These are phyloP conservation scores for Limulus polyphemus DNA, from an alignment of 2,888 invertebrate species.

Conservation along the genomic window DNA sequence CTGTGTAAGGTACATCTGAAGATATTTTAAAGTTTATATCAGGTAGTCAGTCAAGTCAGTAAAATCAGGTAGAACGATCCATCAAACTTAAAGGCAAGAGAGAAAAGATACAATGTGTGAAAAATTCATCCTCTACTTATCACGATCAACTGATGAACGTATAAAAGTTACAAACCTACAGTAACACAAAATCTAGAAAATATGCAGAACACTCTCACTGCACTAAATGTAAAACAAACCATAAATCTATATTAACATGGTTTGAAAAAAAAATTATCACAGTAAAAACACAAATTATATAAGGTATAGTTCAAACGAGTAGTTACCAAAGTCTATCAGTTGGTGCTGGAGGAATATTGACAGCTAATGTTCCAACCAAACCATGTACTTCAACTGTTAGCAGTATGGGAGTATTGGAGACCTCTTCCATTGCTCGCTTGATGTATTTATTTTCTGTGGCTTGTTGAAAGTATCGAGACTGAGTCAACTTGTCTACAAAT, in stretches of 20 bases:
- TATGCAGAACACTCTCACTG: not conserved
- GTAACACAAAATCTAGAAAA: not conserved
- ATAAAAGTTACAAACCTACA: too few relatives aligned
- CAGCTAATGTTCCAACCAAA: constrained; percentile 61
- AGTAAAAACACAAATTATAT: not conserved
- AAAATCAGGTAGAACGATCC: too few relatives aligned
- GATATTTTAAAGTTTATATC: too few relatives aligned
- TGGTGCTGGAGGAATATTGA: constrained; percentile 61
- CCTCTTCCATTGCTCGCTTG: constrained; percentile 74
- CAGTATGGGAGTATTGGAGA: constrained; percentile 75
- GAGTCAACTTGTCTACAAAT: constrained; percentile 71
- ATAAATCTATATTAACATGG: not conserved
- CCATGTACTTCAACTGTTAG: constrained; percentile 70
- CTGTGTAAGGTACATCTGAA: too few relatives aligned
- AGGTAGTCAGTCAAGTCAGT: too few relatives aligned
- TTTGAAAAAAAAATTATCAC: too few relatives aligned
- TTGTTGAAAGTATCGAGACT: constrained; percentile 73
- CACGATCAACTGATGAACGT: too few relatives aligned
- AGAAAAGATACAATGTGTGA: too few relatives aligned
- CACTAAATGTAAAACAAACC: not conserved
- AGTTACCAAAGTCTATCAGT: constrained; percentile 70
- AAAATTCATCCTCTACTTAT: too few relatives aligned
- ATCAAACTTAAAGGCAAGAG: too few relatives aligned
- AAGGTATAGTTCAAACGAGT: not conserved
- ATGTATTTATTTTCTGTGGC: constrained; percentile 76